Conservation (phyloP, 1,140 invertebrate species). For the Nylanderia fulva region DNA sequence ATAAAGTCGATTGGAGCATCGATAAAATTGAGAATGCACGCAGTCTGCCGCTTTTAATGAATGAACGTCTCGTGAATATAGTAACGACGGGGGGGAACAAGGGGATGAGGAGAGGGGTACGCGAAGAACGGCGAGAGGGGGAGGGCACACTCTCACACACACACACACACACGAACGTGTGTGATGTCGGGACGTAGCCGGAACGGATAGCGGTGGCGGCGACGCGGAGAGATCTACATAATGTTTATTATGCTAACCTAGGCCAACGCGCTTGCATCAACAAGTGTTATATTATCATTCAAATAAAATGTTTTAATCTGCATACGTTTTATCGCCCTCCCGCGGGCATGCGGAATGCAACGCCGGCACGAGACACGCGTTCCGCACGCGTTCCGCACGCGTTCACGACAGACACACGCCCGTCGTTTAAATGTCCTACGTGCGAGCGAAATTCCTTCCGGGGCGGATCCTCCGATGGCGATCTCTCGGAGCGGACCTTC, state of each 20-base stretch:
- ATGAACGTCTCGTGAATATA: slow-evolving; percentile 81
- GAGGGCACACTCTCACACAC: slow-evolving; percentile 2
- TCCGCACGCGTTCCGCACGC: slow-evolving; percentile 66
- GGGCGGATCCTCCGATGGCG: slow-evolving; percentile 23
- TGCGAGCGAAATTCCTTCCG: slow-evolving; percentile 41
- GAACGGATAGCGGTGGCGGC: slow-evolving; percentile 66
- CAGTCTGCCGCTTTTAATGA: slow-evolving; percentile 78
- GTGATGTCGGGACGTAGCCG: slow-evolving; percentile 66
- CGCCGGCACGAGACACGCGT: slow-evolving; percentile 83
- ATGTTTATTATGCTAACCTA: slow-evolving; percentile 86
- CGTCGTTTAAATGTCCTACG: slow-evolving; percentile 21
- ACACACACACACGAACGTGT: slow-evolving; percentile 51
- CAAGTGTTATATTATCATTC: slow-evolving; percentile 87
- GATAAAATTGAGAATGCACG: slow-evolving; percentile 82
- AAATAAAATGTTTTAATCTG: slow-evolving; percentile 87
- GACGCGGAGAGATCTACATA: slow-evolving; percentile 84
- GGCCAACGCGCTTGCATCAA: slow-evolving; percentile 86
- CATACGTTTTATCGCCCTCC: slow-evolving; percentile 86
- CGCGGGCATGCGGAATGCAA: slow-evolving; percentile 82
- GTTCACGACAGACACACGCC: slow-evolving; percentile 19
- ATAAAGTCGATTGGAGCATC: slow-evolving; percentile 77
- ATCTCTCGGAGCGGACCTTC: not conserved
- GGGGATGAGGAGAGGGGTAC: slow-evolving; percentile 46
- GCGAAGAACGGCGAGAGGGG: slow-evolving; percentile 38
- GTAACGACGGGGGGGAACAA: slow-evolving; percentile 65